These are phyloP conservation scores for Sinocyclocheilus rhinocerous DNA, from an alignment of 2,113 vertebrate species.

Conservation along the genomic window DNA sequence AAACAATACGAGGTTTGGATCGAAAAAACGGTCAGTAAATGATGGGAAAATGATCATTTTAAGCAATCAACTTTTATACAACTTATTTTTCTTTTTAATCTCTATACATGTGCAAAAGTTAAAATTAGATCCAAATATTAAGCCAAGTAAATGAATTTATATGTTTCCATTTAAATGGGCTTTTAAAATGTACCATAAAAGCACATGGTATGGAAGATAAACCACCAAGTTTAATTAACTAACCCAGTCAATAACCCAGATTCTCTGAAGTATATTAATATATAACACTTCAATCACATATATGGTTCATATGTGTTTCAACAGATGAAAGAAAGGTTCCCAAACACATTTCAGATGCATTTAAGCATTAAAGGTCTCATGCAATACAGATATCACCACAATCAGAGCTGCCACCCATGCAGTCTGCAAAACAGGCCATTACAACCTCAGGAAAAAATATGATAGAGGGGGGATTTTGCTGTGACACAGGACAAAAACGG, in stretches of 20 bases:
- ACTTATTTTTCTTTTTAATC: background rate
- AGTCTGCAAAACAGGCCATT: slow-evolving; percentile 49
- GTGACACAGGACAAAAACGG: slow-evolving; percentile 58
- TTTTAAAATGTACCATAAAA: slow-evolving; percentile 6
- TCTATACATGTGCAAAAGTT: background rate
- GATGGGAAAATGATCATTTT: background rate
- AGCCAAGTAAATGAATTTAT: background rate
- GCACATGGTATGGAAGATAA: background rate
- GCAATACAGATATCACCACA: slow-evolving; percentile 17
- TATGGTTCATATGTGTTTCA: background rate
- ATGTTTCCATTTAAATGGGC: background rate
- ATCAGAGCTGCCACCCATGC: slow-evolving; percentile 55
- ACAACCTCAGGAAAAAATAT: slow-evolving; percentile 30
- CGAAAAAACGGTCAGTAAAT: background rate
- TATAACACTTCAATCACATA: background rate
- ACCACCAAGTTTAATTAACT: background rate
- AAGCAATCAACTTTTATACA: background rate
- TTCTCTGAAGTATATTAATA: slow-evolving; percentile 21
- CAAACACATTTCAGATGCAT: slow-evolving; percentile 10
- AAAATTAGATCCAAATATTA: slow-evolving; percentile 7
- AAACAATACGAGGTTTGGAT: background rate
- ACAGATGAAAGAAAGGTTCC: slow-evolving; percentile 3
- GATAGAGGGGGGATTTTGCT: background rate
- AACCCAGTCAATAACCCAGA: background rate
- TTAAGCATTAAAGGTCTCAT: slow-evolving; percentile 9